Percentiles rank a stretch among this genome's conserved stretches.
phyloP scores from a whole-genome alignment of 2,113 vertebrate genomes.

The Paracanthobrama guichenoti region DNA sequence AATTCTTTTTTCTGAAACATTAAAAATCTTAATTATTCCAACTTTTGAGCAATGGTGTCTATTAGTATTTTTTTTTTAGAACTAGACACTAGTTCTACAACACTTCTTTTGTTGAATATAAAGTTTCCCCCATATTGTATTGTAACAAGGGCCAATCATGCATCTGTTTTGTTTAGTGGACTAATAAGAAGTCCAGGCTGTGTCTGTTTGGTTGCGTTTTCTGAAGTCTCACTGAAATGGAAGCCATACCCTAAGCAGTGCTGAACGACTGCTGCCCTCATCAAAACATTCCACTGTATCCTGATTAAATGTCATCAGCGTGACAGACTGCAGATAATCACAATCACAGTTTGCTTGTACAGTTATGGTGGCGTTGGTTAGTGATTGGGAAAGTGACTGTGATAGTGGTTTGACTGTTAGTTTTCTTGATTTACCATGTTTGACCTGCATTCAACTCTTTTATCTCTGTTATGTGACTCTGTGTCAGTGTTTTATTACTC shows the following conservation, averaged over 20 bases:
- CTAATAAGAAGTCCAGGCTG: not conserved
- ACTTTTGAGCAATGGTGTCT: not conserved
- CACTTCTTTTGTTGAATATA: not conserved
- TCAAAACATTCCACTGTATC: not conserved
- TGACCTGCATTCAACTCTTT: not conserved
- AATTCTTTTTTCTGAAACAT: too few species aligned
- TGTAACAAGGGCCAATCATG: not conserved
- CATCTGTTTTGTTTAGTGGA: conserved; percentile 44
- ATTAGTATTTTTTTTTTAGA: not conserved
- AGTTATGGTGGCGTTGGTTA: not conserved
- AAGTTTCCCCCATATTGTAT: not conserved
- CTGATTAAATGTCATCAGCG: not conserved
- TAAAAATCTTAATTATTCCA: not conserved
- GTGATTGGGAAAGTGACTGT: not conserved
- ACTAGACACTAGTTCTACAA: not conserved
- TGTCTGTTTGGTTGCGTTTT: not conserved
- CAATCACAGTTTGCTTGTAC: not conserved
- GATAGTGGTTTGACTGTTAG: not conserved
- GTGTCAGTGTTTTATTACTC: conserved; percentile 10
- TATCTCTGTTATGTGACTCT: not conserved
- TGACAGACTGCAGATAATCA: not conserved
- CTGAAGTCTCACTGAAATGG: conserved; percentile 66
- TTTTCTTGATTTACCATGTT: not conserved
- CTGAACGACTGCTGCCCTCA: conserved; percentile 36
- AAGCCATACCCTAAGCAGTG: conserved; percentile 71